These are phyloP conservation scores for Anolis sagrei DNA, from an alignment of 2,113 vertebrate species.

Conservation along the genomic window DNA sequence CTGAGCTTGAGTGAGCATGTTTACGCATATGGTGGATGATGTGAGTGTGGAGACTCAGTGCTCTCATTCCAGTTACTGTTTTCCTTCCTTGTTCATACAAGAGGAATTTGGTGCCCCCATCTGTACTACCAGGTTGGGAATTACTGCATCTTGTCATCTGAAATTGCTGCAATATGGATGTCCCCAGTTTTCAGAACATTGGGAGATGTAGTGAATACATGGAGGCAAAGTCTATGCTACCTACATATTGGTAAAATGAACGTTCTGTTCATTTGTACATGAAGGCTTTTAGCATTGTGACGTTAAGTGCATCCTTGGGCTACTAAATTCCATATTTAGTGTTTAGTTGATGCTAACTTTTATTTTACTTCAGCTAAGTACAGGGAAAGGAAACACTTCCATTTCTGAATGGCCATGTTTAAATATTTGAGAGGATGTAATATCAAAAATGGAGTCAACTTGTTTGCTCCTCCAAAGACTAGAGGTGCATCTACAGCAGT, in stretches of 20 bases:
- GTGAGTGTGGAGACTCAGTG: not conserved
- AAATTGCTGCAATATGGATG: not conserved
- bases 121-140: not conserved
- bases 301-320: not conserved
- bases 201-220: not conserved
- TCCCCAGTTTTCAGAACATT: not conserved
- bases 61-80: not conserved
- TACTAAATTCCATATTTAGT: not conserved
- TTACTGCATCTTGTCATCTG: not conserved
- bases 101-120: not conserved
- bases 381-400: not conserved
- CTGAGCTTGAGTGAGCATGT: not conserved
- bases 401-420: not conserved
- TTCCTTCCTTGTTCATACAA: not conserved
- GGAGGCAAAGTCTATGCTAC: too few species aligned
- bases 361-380: not conserved
- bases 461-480: too few species aligned
- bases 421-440: too few species aligned
- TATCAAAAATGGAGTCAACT: too few species aligned
- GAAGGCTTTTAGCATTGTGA: not conserved
- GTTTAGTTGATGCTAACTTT: not conserved
- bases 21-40: not conserved
- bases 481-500: too few species aligned
- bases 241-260: not conserved
- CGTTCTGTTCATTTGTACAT: not conserved